A percentile compares a stretch with the other conserved stretches of the same genome.
These are phyloP conservation scores for Eupithecia exiguata DNA, from an alignment of 2,888 invertebrate species.

Conservation along the genomic window DNA sequence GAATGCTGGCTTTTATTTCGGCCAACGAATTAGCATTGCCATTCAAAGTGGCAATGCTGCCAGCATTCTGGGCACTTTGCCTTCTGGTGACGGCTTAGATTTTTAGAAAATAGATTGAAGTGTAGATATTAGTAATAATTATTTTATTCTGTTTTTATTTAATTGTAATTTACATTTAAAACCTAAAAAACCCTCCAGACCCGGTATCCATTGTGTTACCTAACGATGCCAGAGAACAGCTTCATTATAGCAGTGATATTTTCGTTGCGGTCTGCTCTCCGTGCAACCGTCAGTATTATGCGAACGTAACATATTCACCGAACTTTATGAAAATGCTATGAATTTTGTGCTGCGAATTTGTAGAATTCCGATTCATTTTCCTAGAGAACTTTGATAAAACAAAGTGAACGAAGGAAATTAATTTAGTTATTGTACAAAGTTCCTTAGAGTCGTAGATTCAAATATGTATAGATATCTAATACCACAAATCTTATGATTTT, in stretches of 20 bases:
- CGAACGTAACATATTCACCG: neutral
- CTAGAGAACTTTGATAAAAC: neutral
- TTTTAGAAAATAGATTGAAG: too few species aligned
- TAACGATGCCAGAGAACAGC: neutral
- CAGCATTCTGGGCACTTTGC: too few species aligned
- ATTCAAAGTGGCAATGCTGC: too few species aligned
- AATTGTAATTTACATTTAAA: too few species aligned
- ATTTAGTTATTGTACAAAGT: neutral
- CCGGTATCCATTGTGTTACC: neutral
- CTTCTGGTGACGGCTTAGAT: too few species aligned
- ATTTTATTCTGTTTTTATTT: too few species aligned
- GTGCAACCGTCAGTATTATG: neutral
- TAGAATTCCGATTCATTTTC: neutral
- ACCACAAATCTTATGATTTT: neutral
- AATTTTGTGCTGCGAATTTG: neutral
- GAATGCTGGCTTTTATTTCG: too few species aligned
- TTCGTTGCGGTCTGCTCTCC: neutral
- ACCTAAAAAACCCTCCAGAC: neutral
- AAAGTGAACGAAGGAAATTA: neutral
- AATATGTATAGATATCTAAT: neutral
- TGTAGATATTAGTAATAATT: too few species aligned
- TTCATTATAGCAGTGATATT: neutral
- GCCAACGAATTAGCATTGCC: too few species aligned
- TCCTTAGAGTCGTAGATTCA: neutral
- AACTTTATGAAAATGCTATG: neutral